Evolutionary conservation across 30 jellyfish, hydroid and myxozoan genomes (phyloP).

Genomic region (Clytia hemisphaerica): DNA sequence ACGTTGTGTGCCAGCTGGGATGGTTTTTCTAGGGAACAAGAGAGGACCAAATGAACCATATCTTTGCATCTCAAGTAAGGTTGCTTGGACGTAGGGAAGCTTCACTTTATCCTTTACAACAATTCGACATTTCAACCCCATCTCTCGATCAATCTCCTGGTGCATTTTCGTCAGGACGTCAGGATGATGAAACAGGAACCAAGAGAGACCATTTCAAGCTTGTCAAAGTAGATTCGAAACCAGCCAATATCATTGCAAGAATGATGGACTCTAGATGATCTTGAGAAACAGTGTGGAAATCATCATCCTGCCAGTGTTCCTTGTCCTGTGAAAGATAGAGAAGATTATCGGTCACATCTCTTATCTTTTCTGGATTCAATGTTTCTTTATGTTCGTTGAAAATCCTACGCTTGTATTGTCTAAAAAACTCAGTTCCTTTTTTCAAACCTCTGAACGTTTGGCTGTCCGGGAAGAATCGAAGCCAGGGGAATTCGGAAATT

Average conservation of each 20-base stretch:
- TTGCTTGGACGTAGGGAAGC: too few species aligned
- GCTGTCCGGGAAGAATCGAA: conserved; percentile 60
- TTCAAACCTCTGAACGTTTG: too few species aligned
- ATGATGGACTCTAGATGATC: conserved; percentile 53
- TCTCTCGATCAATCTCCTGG: too few species aligned
- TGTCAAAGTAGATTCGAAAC: conserved; percentile 62
- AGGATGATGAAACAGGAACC: too few species aligned
- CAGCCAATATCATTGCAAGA: conserved; percentile 57
- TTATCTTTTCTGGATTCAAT: conserved; percentile 45
- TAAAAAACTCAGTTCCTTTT: too few species aligned
- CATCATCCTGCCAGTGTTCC: neutral
- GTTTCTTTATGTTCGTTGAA: conserved; percentile 45
- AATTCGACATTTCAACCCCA: too few species aligned
- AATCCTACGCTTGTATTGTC: conserved; percentile 38
- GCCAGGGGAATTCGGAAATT: conserved; percentile 37
- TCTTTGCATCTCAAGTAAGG: too few species aligned
- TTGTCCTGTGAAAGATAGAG: conserved; percentile 27
- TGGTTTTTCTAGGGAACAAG: too few species aligned
- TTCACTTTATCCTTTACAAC: too few species aligned
- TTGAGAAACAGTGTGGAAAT: neutral
- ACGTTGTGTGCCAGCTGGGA: too few species aligned
- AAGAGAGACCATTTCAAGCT: conserved; percentile 63
- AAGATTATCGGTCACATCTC: conserved; percentile 72
- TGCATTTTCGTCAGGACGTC: too few species aligned
- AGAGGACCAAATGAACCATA: too few species aligned